phyloP scores from a whole-genome alignment of 2,113 vertebrate species.

The Salvator merianae region DNA sequence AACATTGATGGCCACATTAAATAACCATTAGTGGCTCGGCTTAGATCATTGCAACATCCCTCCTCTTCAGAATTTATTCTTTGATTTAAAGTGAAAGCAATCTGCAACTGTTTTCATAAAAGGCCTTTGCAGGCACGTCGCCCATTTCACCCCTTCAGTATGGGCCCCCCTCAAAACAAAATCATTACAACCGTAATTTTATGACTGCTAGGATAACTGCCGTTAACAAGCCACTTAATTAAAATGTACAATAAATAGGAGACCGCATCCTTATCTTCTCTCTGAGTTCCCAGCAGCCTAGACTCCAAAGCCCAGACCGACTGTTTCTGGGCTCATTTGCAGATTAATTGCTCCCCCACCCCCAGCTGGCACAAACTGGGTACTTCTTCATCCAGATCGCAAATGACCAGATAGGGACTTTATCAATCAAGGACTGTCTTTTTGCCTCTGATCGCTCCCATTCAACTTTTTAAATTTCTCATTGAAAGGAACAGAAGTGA shows the following conservation, averaged over 20 bases:
- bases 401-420: conserved; percentile 99
- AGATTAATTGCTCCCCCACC: conserved; percentile 93
- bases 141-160: conserved; percentile 83
- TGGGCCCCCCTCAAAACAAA: conserved; percentile 88
- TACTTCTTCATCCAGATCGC: conserved; percentile 94
- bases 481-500: conserved; percentile 73
- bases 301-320: conserved; percentile 93
- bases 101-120: conserved; percentile 93
- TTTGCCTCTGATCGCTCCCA: conserved; percentile 78
- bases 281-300: conserved; percentile 89
- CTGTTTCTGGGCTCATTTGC: conserved; percentile 97
- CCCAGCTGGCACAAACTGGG: conserved; percentile 91
- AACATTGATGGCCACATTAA: conserved; percentile 99
- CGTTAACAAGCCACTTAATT: conserved; percentile 99
- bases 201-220: conserved; percentile 99
- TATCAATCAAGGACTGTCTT: conserved; percentile 90
- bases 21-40: conserved; percentile 99
- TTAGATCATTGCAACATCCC: conserved; percentile 92
- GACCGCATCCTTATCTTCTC: conserved; percentile 94
- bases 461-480: conserved; percentile 77
- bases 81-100: conserved; percentile 99
- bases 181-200: conserved; percentile 99
- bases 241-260: conserved; percentile 99
- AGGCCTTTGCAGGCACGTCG: conserved; percentile 71
- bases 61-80: conserved; percentile 97